phyloP scores from a whole-genome alignment of 2,797 vertebrate genomes.

The Parauchenoglanis punctatus region DNA sequence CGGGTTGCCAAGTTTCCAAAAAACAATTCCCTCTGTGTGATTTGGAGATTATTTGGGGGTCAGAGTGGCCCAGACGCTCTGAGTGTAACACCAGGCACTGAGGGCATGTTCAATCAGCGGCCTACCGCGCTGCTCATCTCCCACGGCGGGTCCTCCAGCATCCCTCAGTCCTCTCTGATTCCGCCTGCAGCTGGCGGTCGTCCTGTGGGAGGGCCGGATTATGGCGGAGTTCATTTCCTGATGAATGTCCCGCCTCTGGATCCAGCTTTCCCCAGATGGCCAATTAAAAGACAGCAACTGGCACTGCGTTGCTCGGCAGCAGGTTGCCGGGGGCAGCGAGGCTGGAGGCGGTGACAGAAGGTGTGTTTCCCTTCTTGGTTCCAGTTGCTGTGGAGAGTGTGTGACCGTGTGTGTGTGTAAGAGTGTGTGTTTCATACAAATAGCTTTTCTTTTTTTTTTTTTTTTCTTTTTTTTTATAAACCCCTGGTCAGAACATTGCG shows the following conservation, averaged over 20 bases:
- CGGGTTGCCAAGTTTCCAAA: constrained; percentile 78
- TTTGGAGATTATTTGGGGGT: constrained; percentile 89
- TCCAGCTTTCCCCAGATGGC: constrained; percentile 99
- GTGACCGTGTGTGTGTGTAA: constrained; percentile 31
- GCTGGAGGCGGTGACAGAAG: constrained; percentile 96
- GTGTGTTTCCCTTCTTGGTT: constrained; percentile 62
- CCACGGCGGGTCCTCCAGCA: constrained; percentile 77
- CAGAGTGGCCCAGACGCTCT: constrained; percentile 78
- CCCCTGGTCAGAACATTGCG: constrained; percentile 33
- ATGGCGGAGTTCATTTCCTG: constrained; percentile 99
- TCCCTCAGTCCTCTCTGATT: constrained; percentile 66
- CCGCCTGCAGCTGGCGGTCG: constrained; percentile 83
- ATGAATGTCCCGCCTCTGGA: constrained; percentile 99
- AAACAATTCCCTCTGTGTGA: constrained; percentile 75
- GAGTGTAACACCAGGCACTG: constrained; percentile 80
- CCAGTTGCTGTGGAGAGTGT: constrained; percentile 50
- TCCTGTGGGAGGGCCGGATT: constrained; percentile 95
- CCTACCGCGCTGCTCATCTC: constrained; percentile 73
- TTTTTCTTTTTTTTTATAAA: neutral
- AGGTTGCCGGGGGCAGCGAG: constrained; percentile 88
- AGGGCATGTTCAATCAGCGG: constrained; percentile 82
- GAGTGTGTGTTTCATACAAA: constrained; percentile 51
- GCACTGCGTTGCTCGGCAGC: constrained; percentile 91
- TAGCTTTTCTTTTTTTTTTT: neutral
- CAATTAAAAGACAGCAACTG: constrained; percentile 99